Percentiles rank a stretch among this genome's conserved stretches.
Conservation (phyloP, 92 coral and sea anemone genomes). For the Palythoa heliodiscus region DNA sequence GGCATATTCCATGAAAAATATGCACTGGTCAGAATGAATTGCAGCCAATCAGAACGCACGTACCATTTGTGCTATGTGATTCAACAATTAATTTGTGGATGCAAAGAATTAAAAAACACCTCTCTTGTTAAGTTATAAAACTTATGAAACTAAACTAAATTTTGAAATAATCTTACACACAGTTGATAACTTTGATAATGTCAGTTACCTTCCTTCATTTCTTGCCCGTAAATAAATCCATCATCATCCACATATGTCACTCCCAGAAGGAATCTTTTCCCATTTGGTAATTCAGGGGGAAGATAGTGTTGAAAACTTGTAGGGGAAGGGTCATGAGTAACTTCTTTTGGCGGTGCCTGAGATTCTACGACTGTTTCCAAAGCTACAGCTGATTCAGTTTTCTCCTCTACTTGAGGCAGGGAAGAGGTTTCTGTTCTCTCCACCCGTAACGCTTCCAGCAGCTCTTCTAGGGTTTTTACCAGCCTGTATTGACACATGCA, state of each 20-base stretch:
- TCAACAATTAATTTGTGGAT: too few relatives aligned
- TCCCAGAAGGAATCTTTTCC: constrained; percentile 71
- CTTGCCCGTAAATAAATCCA: constrained; percentile 90
- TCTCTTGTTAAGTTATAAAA: too few relatives aligned
- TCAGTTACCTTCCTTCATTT: constrained; percentile 71
- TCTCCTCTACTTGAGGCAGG: background rate
- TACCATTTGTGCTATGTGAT: too few relatives aligned
- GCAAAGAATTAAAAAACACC: too few relatives aligned
- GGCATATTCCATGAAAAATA: too few relatives aligned
- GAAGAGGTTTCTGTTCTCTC: background rate
- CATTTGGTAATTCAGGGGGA: constrained; percentile 68
- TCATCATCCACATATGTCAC: constrained; percentile 89
- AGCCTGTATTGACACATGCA: background rate
- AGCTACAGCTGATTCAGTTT: background rate
- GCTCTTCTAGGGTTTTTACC: constrained; percentile 26
- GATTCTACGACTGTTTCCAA: background rate
- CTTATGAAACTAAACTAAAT: too few relatives aligned
- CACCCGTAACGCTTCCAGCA: background rate
- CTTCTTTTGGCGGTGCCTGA: background rate
- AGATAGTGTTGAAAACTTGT: constrained; percentile 47
- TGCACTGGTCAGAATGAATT: too few relatives aligned
- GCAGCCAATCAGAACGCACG: too few relatives aligned
- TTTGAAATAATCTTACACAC: too few relatives aligned
- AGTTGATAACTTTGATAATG: too few relatives aligned
- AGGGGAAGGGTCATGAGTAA: constrained; percentile 23